Percentiles rank a stretch among this genome's conserved stretches.
These are phyloP conservation scores for Cerastis rubricosa DNA, from an alignment of 2,888 invertebrate genomes.

Conservation along the genomic window DNA sequence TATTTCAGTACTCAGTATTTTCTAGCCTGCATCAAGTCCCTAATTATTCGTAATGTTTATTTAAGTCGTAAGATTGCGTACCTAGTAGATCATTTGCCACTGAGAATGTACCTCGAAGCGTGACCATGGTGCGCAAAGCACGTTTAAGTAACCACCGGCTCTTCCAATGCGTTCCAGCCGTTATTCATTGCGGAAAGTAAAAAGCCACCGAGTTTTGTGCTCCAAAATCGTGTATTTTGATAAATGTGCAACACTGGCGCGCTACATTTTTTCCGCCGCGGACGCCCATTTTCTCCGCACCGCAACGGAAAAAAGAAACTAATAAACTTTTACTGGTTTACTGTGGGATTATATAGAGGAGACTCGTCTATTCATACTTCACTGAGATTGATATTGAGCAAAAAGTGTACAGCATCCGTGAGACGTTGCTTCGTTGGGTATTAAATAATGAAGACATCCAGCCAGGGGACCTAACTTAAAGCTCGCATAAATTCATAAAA, in stretches of 20 bases:
- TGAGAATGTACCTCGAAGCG: conserved; percentile 7
- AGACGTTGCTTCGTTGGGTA: conserved; percentile 56
- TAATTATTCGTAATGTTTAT: background rate
- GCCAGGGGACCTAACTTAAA: background rate
- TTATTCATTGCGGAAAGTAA: conserved; percentile 60
- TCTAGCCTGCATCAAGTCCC: background rate
- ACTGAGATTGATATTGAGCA: conserved; percentile 52
- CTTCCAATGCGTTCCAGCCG: conserved; percentile 39
- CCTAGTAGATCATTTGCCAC: background rate
- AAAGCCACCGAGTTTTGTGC: conserved; percentile 54
- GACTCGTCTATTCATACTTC: conserved; percentile 54
- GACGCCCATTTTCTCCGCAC: conserved; percentile 55
- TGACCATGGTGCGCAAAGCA: conserved; percentile 35
- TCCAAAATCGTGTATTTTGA: conserved; percentile 55
- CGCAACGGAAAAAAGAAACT: conserved; percentile 53
- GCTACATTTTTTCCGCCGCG: conserved; percentile 51
- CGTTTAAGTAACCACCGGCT: conserved; percentile 45
- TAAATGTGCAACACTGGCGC: conserved; percentile 64
- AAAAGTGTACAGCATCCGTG: conserved; percentile 40
- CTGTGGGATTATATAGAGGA: conserved; percentile 39
- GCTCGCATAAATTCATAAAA: background rate
- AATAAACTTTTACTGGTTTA: conserved; percentile 53
- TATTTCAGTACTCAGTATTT: background rate
- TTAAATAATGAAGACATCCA: conserved; percentile 43
- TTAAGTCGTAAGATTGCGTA: background rate